Evolutionary conservation across 92 coral and sea anemone species (phyloP), one percentile per base, ranked within the genome.

Genomic region (Phenganax subtilis): DNA sequence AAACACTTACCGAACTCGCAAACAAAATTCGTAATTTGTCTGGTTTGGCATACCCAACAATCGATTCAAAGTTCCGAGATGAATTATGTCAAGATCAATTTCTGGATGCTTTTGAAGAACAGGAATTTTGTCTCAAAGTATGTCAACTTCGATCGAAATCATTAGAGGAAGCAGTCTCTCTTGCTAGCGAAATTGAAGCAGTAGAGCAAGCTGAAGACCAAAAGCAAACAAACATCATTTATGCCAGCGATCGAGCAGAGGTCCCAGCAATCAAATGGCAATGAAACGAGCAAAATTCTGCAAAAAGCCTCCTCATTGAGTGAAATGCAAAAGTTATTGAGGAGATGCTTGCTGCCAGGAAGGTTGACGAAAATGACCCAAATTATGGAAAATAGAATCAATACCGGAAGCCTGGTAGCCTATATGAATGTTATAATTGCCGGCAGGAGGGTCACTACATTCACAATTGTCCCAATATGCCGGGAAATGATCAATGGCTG

Each of bases 41-140:
- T 16, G 7, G 12, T 1, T 44, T 47, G 63, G 86, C 76, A 0
- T 71, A 68, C 12, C 81, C 75, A 0, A 57, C 72, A 10, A 85
- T 59, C 1, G 52, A 25, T 0, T 9, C 3, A 1, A 53, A 81
- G 0, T 12, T 81, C 31, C 82, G 59, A 6, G 77, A 78, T 54
- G 71, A 80, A 30, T 57, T 86, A 6, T 85, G 76, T 47, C 72
- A 66, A 9, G 88, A 86, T 52, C 76, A 64, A 9, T 81, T 86
- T 7, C 56, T 86, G 29, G 76, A 86, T 63, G 86, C 81, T 47
- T 77, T 81, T 57, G 71, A 30, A 17, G 73, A 64, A 14, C 70
- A 53, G 0, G 73, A 75, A 12, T 44, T 75, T 0, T 62, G 73
- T 16, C n/a, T 85, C 20, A 59, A 77, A 56, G 60, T 83, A 2